These are phyloP conservation scores for Dermatophagoides farinae DNA, from an alignment of 1,140 invertebrate genomes.

Conservation along the genomic window DNA sequence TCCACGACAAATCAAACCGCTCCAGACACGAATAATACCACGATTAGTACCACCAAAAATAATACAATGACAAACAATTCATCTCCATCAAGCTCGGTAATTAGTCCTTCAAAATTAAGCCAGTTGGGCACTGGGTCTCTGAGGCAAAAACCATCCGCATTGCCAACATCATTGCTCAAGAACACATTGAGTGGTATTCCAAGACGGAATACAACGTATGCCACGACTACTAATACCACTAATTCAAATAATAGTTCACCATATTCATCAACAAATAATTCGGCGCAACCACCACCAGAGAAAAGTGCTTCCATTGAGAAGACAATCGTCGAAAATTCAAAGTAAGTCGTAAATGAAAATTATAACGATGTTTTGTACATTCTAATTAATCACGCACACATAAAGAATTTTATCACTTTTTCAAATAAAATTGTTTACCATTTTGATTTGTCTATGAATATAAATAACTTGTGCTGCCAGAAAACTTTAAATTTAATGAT, in stretches of 20 bases:
- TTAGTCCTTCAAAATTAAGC: slow-evolving; percentile 10
- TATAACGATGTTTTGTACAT: not conserved
- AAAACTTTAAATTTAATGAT: too few species aligned
- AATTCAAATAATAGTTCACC: slow-evolving; percentile 20
- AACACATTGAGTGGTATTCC: slow-evolving; percentile 20
- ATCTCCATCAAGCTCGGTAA: not conserved
- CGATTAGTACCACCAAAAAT: not conserved
- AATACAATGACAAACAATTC: not conserved
- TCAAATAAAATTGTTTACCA: not conserved
- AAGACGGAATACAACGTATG: slow-evolving; percentile 18
- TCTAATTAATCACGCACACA: too few species aligned
- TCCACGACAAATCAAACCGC: slow-evolving; percentile 1
- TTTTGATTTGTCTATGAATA: not conserved
- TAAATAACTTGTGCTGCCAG: not conserved
- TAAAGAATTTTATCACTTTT: not conserved
- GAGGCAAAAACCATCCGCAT: slow-evolving; percentile 12
- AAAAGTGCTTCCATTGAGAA: slow-evolving; percentile 48
- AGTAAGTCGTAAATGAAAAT: slow-evolving; percentile 27
- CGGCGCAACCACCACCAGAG: slow-evolving; percentile 16
- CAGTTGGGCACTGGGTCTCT: slow-evolving; percentile 11
- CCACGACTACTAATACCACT: slow-evolving; percentile 23
- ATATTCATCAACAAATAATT: too few species aligned
- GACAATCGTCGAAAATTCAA: slow-evolving; percentile 39
- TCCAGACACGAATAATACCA: not conserved
- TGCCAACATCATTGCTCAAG: slow-evolving; percentile 13